These are phyloP conservation scores for Drosophila helvetica DNA, from an alignment of 2,888 invertebrate species.

Conservation along the genomic window DNA sequence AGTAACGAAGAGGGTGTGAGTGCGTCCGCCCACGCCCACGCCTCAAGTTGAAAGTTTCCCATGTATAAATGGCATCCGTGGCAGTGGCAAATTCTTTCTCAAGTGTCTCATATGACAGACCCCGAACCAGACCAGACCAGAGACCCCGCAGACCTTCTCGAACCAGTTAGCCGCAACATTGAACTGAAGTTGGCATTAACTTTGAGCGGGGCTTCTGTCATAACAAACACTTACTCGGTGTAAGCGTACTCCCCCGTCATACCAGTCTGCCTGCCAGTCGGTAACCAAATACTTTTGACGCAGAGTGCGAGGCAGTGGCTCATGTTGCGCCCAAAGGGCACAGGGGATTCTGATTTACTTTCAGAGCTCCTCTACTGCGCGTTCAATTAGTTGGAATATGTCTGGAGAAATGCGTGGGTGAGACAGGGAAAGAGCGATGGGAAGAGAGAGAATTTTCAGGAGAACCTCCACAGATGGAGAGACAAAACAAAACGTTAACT, in stretches of 20 bases:
- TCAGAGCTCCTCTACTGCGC: conserved; percentile 47
- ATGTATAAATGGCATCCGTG: conserved; percentile 1
- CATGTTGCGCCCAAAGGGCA: conserved; percentile 38
- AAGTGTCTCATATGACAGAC: conserved; percentile 79
- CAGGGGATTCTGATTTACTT: conserved; percentile 55
- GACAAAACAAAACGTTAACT: conserved; percentile 51
- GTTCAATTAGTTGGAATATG: conserved; percentile 68
- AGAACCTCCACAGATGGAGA: conserved; percentile 13
- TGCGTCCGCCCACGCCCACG: conserved; percentile 25
- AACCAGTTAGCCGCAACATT: conserved; percentile 47
- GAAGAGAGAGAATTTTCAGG: background rate
- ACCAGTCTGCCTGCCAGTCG: conserved; percentile 5
- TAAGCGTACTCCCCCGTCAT: background rate
- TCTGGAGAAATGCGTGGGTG: conserved; percentile 8
- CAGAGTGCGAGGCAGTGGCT: conserved; percentile 37
- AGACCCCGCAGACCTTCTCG: conserved; percentile 37
- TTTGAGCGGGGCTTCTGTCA: conserved; percentile 80
- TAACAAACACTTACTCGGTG: conserved; percentile 66
- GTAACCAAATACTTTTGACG: conserved; percentile 57
- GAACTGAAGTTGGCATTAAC: conserved; percentile 35
- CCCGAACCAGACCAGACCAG: conserved; percentile 47
- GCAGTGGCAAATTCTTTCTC: conserved; percentile 63
- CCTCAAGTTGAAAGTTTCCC: conserved; percentile 32
- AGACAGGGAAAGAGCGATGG: background rate
- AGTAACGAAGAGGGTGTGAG: conserved; percentile 19